Conservation (phyloP, 2,888 invertebrate genomes). For the Steinernema carpocapsae region DNA sequence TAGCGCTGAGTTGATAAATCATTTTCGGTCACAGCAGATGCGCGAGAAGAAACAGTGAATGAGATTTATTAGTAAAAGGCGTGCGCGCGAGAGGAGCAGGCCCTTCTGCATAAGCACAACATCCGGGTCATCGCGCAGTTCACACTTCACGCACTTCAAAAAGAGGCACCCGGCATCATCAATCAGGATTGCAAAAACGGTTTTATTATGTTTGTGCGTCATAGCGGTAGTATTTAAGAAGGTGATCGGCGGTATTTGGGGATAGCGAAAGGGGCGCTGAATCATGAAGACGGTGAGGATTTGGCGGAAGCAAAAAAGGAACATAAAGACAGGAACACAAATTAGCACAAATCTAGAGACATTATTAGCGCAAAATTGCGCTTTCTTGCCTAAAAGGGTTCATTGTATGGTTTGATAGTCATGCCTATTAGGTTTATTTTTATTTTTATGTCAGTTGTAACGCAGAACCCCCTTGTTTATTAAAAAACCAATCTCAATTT, state of each 20-base stretch:
- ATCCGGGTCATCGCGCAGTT: slow-evolving; percentile 33
- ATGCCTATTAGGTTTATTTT: too few relatives aligned
- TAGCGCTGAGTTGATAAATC: slow-evolving; percentile 33
- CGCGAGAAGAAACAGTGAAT: slow-evolving; percentile 32
- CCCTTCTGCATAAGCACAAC: slow-evolving; percentile 25
- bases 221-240: background rate
- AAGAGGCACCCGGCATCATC: slow-evolving; percentile 16
- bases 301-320: too few relatives aligned
- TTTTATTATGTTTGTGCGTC: background rate
- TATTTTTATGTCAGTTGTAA: too few relatives aligned
- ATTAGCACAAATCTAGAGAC: too few relatives aligned
- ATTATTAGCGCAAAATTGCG: too few relatives aligned
- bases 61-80: slow-evolving; percentile 18
- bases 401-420: too few relatives aligned
- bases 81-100: background rate
- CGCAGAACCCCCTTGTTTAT: too few relatives aligned
- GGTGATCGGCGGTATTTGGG: background rate
- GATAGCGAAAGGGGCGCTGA: background rate
- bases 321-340: too few relatives aligned
- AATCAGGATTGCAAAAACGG: background rate
- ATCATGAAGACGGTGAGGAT: background rate
- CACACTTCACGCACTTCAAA: slow-evolving; percentile 30
- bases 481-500: too few relatives aligned
- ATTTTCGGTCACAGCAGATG: slow-evolving; percentile 32
- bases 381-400: too few relatives aligned